Base-by-base conservation (phyloP, 2,888 invertebrate species). In the Eudemis profundana region DNA sequence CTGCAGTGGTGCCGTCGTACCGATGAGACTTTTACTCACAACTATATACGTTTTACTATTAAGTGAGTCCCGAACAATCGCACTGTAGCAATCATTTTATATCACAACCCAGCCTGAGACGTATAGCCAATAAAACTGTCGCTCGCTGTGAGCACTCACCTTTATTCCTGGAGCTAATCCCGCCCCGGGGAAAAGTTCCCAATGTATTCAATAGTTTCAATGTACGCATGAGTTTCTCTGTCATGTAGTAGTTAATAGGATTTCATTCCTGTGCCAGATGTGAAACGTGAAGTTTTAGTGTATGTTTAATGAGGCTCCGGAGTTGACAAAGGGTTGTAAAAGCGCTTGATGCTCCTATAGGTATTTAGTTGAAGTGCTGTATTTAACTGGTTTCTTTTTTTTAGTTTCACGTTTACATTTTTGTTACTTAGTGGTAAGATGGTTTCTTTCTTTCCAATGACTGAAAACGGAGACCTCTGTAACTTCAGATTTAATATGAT, bases 111-210 rank as follows among this genome's bases (percentile, higher is more conserved):
- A 77, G 73, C 75, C 74, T 51, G 49, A 68, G 68, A 72, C 73
- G 73, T 71, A 74, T 68, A 72, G 72, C 71, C 74, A 78, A 77
- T 78, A 78, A 81, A 82, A 79, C 70, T 68, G 73, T 75, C 69
- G 69, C 73, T 60, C 67, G 66, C 57, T 73, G 46, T 72, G 71
- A 68, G 71, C 71, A 70, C 70, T 72, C 72, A 73, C 73, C 74
- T 78, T 78, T 75, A 78, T 74, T 68, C 69, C 69, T 51, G 29
- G 59, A 69, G 70, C 72, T 76, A 75, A 79, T 76, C 69, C 69
- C 66, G 69, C 72, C 71, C 72, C 47, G 61, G 73, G 70, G 72
- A 68, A 71, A 73, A 71, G 38, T 65, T 65, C 29, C 40, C 10
- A 47, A 59, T 59, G 65, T 65, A 65, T 60, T 59, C 59, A 46